These are phyloP conservation scores for Goniozus legneri DNA, from an alignment of 1,140 invertebrate species.

Conservation along the genomic window DNA sequence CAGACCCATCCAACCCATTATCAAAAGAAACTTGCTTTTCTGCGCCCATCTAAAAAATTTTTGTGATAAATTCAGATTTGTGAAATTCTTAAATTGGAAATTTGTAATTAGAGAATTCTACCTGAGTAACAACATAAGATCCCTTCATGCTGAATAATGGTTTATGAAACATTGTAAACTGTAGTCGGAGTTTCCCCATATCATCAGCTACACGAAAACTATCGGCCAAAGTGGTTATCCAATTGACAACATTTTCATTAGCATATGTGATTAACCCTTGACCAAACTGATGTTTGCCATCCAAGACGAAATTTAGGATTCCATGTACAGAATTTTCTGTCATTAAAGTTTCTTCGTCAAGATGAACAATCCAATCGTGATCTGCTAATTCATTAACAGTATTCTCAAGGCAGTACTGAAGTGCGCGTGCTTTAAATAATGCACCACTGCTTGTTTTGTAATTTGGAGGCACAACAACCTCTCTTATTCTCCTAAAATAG, in stretches of 20 bases:
- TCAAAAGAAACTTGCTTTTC: slow-evolving; percentile 91
- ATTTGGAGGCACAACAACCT: slow-evolving; percentile 81
- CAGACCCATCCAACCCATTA: slow-evolving; percentile 90
- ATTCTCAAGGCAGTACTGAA: slow-evolving; percentile 95
- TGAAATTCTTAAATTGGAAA: slow-evolving; percentile 2
- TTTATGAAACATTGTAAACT: slow-evolving; percentile 91
- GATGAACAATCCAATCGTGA: slow-evolving; percentile 94
- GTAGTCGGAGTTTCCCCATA: slow-evolving; percentile 92
- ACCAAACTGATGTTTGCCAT: slow-evolving; percentile 94
- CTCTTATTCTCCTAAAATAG: slow-evolving; percentile 62
- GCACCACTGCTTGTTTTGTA: slow-evolving; percentile 89
- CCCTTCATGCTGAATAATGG: slow-evolving; percentile 98
- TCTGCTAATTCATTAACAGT: slow-evolving; percentile 83
- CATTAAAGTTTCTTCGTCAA: slow-evolving; percentile 95
- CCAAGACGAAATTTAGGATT: slow-evolving; percentile 92
- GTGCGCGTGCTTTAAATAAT: slow-evolving; percentile 89
- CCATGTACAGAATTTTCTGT: slow-evolving; percentile 89
- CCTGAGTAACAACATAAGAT: slow-evolving; percentile 90
- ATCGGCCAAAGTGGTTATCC: slow-evolving; percentile 95
- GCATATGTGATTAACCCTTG: slow-evolving; percentile 98
- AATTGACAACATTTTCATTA: slow-evolving; percentile 94
- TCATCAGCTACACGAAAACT: slow-evolving; percentile 95
- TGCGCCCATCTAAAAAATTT: slow-evolving; percentile 71
- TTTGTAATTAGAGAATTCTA: not conserved
- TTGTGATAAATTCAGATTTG: too few species aligned